Evolutionary conservation across 2,888 invertebrate genomes (phyloP).

Genomic region (Coleophora deauratella): DNA sequence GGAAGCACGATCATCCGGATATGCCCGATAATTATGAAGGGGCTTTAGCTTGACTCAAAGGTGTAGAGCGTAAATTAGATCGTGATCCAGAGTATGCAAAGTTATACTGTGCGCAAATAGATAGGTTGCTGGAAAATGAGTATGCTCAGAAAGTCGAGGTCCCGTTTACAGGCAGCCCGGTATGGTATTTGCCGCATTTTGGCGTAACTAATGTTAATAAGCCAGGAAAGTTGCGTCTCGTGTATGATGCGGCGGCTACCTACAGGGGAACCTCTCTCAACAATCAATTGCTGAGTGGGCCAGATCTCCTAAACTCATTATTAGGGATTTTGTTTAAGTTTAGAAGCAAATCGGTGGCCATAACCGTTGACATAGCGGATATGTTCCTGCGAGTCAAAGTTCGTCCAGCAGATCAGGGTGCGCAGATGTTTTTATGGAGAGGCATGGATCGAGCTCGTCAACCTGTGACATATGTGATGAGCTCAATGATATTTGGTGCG

Average conservation of each 20-base stretch:
- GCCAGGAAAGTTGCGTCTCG: constrained; percentile 20
- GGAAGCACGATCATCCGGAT: no score
- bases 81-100: neutral
- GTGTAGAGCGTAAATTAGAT: no score
- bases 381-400: constrained; percentile 26
- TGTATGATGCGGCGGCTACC: constrained; percentile 30
- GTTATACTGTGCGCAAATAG: neutral
- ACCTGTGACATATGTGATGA: constrained; percentile 17
- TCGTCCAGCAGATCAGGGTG: constrained; percentile 21
- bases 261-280: constrained; percentile 24
- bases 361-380: constrained; percentile 10
- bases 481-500: constrained; percentile 20
- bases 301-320: constrained; percentile 25
- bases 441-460: constrained; percentile 6
- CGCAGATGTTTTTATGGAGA: constrained; percentile 26
- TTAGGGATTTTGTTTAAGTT: neutral
- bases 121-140: neutral
- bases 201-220: constrained; percentile 24
- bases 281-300: constrained; percentile 26
- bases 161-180: no score
- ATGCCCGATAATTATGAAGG: no score
- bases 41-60: no score
- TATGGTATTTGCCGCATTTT: constrained; percentile 29
- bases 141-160: neutral
- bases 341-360: constrained; percentile 16